Evolutionary conservation across 2,888 invertebrate species (phyloP).

Genomic region (Oxycera nigricornis): DNA sequence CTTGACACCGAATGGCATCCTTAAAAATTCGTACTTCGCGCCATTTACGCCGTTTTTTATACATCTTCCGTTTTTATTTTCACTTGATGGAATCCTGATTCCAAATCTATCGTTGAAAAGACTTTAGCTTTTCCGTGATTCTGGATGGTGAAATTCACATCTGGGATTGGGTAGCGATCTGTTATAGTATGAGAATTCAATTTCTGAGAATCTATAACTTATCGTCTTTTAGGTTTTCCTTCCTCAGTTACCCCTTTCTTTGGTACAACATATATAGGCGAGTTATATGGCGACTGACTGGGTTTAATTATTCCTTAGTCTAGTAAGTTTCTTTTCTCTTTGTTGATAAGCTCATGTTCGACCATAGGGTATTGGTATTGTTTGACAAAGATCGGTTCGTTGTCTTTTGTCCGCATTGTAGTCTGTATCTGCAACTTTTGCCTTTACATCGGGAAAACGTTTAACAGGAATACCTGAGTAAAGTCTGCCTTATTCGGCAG

Average conservation of each 20-base stretch:
- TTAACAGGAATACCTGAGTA: no score
- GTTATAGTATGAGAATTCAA: background rate
- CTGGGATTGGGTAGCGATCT: conserved; percentile 32
- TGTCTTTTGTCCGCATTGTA: background rate
- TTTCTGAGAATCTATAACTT: conserved; percentile 26
- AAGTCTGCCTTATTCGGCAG: no score
- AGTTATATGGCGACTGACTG: conserved; percentile 40
- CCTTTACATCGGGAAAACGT: no score
- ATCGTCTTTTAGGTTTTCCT: conserved; percentile 31
- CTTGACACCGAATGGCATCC: background rate
- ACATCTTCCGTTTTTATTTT: background rate
- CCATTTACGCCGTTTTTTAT: conserved; percentile 34
- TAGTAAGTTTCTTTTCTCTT: conserved; percentile 32
- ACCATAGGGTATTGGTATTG: conserved; percentile 40
- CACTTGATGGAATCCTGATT: conserved; percentile 43
- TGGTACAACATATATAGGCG: conserved; percentile 41
- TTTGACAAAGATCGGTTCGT: conserved; percentile 20
- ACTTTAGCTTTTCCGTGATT: conserved; percentile 43
- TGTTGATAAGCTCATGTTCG: conserved; percentile 39
- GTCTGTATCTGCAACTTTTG: no score
- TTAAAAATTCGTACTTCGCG: conserved; percentile 44
- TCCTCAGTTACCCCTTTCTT: conserved; percentile 26
- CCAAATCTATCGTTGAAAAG: conserved; percentile 44
- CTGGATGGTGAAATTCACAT: conserved; percentile 39
- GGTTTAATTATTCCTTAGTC: conserved; percentile 27